Conservation (phyloP, 2,797 vertebrate genomes). For the Trematomus bernacchii region DNA sequence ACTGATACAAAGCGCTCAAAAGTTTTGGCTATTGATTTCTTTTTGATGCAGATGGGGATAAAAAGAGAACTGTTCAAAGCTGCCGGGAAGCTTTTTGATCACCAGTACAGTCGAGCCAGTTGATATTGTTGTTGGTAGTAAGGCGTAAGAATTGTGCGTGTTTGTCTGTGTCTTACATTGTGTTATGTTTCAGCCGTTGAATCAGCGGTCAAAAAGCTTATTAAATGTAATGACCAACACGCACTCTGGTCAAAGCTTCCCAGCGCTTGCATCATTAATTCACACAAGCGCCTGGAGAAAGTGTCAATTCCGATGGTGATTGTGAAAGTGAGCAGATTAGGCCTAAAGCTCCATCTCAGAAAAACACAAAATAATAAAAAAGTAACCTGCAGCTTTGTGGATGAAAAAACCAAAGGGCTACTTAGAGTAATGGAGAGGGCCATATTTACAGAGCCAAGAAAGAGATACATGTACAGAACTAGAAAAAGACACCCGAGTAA, state of each 20-base stretch:
- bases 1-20: constrained; percentile 77
- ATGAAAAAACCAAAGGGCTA: constrained; percentile 36
- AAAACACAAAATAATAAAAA: constrained; percentile 11
- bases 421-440: constrained; percentile 3
- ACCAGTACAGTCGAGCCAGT: constrained; percentile 66
- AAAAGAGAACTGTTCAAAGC: constrained; percentile 80
- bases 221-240: constrained; percentile 53
- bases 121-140: constrained; percentile 63
- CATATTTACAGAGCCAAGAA: constrained; percentile 23
- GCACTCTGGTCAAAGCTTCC: constrained; percentile 23
- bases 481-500: constrained; percentile 16
- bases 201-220: constrained; percentile 49
- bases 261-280: constrained; percentile 48
- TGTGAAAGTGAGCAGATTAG: constrained; percentile 47
- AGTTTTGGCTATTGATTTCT: constrained; percentile 86
- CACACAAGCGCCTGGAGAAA: constrained; percentile 37
- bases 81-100: constrained; percentile 79
- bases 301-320: constrained; percentile 39
- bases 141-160: constrained; percentile 33
- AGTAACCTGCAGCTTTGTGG: constrained; percentile 6
- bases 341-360: constrained; percentile 28
- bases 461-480: constrained; percentile 4
- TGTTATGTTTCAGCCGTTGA: constrained; percentile 45
- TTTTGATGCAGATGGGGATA: constrained; percentile 82
- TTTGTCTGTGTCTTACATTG: constrained; percentile 39